Evolutionary conservation across 2,888 invertebrate species (phyloP).

Genomic region (Caenorhabditis panamensis): DNA sequence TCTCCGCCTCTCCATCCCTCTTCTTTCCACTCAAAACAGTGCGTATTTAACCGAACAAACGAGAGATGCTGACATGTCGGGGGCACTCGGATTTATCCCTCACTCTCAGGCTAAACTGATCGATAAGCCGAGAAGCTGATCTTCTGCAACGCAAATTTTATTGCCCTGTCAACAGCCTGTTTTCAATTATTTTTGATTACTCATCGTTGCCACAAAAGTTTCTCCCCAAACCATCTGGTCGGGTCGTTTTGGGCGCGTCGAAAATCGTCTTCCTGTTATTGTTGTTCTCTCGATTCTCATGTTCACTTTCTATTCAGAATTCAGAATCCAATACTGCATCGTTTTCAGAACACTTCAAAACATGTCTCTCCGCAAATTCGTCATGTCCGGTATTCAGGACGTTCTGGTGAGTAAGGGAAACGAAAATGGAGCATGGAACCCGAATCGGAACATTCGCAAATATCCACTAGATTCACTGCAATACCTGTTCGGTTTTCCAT

Average conservation of each 20-base stretch:
- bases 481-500: too few relatives aligned
- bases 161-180: not conserved
- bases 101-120: too few relatives aligned
- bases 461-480: too few relatives aligned
- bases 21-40: conserved; percentile 57
- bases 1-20: conserved; percentile 22
- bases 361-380: conserved; percentile 64
- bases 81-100: conserved; percentile 19
- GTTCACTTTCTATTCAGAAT: not conserved
- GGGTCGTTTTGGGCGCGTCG: not conserved
- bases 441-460: too few relatives aligned
- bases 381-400: conserved; percentile 67
- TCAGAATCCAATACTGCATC: not conserved
- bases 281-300: not conserved
- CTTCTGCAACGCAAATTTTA: not conserved
- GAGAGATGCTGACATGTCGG: conserved; percentile 21
- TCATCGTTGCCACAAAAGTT: not conserved
- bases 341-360: conserved; percentile 13
- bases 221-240: not conserved
- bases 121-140: too few relatives aligned
- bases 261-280: too few relatives aligned
- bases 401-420: conserved; percentile 54
- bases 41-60: conserved; percentile 54
- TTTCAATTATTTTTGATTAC: not conserved
- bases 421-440: too few relatives aligned